Percentiles rank a stretch among this genome's conserved stretches.
These are phyloP conservation scores for Drosophila aff. DNA, from an alignment of 1,140 invertebrate species.

Conservation along the genomic window DNA sequence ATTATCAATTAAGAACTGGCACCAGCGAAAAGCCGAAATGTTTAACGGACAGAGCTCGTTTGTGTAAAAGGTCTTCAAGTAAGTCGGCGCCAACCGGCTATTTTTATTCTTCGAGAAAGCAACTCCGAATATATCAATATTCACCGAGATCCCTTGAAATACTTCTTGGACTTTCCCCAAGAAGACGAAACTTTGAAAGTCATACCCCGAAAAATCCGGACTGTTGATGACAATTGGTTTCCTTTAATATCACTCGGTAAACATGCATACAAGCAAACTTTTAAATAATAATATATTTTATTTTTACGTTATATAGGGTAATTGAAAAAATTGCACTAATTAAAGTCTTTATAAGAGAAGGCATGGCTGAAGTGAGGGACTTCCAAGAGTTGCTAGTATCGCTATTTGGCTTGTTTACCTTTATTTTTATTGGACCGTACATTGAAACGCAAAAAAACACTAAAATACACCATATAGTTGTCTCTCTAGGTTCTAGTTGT, in stretches of 20 bases:
- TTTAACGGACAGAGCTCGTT: slow-evolving; percentile 89
- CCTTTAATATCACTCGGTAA: slow-evolving; percentile 67
- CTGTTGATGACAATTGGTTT: slow-evolving; percentile 91
- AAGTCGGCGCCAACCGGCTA: slow-evolving; percentile 56
- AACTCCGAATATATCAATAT: slow-evolving; percentile 26
- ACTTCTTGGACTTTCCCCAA: slow-evolving; percentile 92
- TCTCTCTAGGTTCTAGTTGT: not conserved
- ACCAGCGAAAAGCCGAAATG: slow-evolving; percentile 20
- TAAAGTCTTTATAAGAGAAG: too few species aligned
- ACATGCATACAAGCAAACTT: too few species aligned
- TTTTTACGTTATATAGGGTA: too few species aligned
- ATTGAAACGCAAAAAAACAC: not conserved
- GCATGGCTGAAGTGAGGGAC: too few species aligned
- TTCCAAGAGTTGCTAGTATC: too few species aligned
- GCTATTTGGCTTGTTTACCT: not conserved
- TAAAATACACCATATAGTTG: not conserved
- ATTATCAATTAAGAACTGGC: not conserved
- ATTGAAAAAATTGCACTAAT: too few species aligned
- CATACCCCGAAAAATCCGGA: slow-evolving; percentile 93
- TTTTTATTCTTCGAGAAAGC: slow-evolving; percentile 8
- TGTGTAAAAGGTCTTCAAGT: slow-evolving; percentile 92
- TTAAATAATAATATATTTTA: too few species aligned
- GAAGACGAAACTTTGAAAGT: slow-evolving; percentile 93
- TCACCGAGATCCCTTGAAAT: slow-evolving; percentile 90
- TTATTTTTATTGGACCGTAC: not conserved